A percentile compares a stretch with the other conserved stretches of the same genome.
These are phyloP conservation scores for Trichechus manatus DNA, from an alignment of 2,113 vertebrate species.

Conservation along the genomic window DNA sequence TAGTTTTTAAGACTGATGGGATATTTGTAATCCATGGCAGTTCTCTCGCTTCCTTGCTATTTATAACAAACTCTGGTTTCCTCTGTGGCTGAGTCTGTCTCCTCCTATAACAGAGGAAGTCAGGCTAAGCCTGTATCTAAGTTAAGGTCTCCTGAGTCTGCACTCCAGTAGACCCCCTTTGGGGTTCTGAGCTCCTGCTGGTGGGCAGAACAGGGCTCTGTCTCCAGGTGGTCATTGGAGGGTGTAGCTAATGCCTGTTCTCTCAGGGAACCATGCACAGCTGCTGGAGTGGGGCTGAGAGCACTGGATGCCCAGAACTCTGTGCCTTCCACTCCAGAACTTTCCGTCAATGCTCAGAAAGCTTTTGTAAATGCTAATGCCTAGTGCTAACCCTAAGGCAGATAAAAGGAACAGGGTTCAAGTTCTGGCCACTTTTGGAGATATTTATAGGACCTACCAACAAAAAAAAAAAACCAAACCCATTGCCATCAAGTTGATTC, in stretches of 20 bases:
- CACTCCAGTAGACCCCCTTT: background rate
- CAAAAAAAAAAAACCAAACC: too few relatives aligned
- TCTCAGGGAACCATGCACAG: background rate
- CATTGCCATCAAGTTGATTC: too few relatives aligned
- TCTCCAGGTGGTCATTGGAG: background rate
- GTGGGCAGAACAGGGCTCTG: background rate
- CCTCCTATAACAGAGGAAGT: slow-evolving; percentile 69
- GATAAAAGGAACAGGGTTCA: background rate
- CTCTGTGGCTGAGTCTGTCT: slow-evolving; percentile 60
- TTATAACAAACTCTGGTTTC: slow-evolving; percentile 79
- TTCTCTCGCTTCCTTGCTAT: slow-evolving; percentile 69
- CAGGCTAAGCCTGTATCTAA: background rate
- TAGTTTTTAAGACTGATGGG: background rate
- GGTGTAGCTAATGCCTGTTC: background rate
- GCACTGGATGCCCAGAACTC: background rate
- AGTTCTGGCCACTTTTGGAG: background rate
- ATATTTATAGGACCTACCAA: background rate
- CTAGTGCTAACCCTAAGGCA: background rate
- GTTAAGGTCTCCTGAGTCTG: background rate
- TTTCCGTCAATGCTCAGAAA: background rate
- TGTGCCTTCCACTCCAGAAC: too few relatives aligned
- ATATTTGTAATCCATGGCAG: slow-evolving; percentile 31
- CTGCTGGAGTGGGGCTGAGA: background rate
- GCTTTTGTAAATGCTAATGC: background rate
- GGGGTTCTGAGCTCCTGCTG: background rate